These are phyloP conservation scores for Aporophyla lueneburgensis DNA, from an alignment of 2,888 invertebrate genomes.

Conservation along the genomic window DNA sequence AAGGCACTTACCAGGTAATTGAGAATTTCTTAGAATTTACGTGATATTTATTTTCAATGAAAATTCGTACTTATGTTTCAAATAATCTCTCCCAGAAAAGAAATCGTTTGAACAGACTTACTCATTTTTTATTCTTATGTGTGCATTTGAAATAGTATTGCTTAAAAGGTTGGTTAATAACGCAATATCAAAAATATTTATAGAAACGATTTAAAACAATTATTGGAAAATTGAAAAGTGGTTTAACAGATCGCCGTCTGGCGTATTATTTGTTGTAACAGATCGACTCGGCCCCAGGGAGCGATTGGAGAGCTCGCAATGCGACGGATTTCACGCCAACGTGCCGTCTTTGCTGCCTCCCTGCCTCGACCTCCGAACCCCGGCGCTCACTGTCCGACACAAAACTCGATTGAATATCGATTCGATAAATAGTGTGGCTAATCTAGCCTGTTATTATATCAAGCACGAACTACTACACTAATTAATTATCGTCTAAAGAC, in stretches of 20 bases:
- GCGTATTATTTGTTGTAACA: conserved; percentile 72
- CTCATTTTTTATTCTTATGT: not conserved
- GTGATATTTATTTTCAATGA: conserved; percentile 10
- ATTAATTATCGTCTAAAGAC: conserved; percentile 35
- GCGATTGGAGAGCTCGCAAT: conserved; percentile 56
- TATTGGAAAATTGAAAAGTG: conserved; percentile 69
- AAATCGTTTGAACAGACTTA: not conserved
- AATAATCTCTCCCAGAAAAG: not conserved
- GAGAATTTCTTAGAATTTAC: conserved; percentile 28
- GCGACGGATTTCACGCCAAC: conserved; percentile 65
- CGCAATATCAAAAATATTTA: conserved; percentile 52
- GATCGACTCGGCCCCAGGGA: conserved; percentile 69
- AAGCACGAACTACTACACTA: conserved; percentile 48
- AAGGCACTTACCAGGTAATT: conserved; percentile 31
- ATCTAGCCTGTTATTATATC: conserved; percentile 55
- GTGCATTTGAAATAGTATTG: not conserved
- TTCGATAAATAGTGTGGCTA: conserved; percentile 58
- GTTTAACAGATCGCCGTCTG: conserved; percentile 68
- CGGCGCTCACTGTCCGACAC: conserved; percentile 45
- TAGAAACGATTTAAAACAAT: conserved; percentile 63
- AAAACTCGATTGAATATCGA: conserved; percentile 63
- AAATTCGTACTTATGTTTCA: not conserved
- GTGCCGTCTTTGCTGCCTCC: too few species aligned
- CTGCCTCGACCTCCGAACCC: conserved; percentile 26
- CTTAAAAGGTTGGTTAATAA: conserved; percentile 23